phyloP scores from a whole-genome alignment of 2,113 vertebrate species.

The Galbula dea region DNA sequence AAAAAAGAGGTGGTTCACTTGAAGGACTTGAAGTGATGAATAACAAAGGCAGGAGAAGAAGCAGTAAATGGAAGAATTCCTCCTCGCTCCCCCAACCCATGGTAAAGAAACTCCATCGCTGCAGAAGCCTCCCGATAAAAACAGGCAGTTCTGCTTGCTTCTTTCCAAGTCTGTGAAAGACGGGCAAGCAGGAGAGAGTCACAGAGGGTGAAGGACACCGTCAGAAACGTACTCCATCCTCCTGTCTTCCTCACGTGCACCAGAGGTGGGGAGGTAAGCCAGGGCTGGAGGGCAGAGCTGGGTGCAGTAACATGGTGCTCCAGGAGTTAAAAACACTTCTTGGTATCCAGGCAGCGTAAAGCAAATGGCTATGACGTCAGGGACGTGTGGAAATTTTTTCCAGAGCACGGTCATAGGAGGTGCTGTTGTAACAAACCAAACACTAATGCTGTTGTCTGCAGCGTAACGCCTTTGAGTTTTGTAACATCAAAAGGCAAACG shows the following conservation, averaged over 20 bases:
- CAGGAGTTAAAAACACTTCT: slow-evolving; percentile 75
- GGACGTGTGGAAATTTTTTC: slow-evolving; percentile 80
- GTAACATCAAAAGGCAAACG: slow-evolving; percentile 50
- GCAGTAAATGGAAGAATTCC: neutral
- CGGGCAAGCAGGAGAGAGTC: neutral
- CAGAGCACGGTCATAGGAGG: slow-evolving; percentile 71
- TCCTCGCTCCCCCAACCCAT: neutral
- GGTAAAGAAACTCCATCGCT: neutral
- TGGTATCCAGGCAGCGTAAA: slow-evolving; percentile 77
- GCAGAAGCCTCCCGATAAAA: neutral
- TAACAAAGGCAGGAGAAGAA: neutral
- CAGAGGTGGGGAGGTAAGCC: neutral
- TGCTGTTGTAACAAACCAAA: slow-evolving; percentile 70
- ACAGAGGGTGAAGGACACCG: neutral
- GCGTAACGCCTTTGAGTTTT: slow-evolving; percentile 39
- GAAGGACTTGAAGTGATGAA: neutral
- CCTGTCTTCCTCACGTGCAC: neutral
- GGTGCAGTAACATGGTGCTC: neutral
- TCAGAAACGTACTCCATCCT: neutral
- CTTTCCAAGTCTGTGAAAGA: neutral
- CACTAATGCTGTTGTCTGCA: slow-evolving; percentile 57
- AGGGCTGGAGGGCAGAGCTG: neutral
- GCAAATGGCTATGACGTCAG: slow-evolving; percentile 79
- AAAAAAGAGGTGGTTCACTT: neutral
- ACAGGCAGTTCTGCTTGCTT: neutral